Conservation (phyloP, 2,113 vertebrate species). For the Microcebus ravelobensis region DNA sequence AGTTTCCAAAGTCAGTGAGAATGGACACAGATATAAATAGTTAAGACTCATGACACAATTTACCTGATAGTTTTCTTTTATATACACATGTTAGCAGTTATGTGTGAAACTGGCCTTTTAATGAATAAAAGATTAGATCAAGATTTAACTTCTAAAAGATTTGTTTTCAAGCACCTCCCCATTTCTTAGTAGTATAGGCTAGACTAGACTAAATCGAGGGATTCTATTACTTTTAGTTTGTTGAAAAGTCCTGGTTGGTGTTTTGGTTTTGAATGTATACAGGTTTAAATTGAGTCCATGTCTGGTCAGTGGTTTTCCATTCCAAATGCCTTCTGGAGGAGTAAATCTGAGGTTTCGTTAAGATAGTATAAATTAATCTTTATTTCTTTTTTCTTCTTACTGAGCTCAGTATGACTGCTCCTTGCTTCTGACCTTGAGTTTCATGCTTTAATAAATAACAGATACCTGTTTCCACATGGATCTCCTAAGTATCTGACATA, state of each 20-base stretch:
- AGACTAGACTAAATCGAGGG: not conserved
- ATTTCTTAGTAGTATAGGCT: not conserved
- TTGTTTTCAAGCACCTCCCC: not conserved
- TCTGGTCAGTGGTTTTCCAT: not conserved
- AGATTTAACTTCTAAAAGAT: not conserved
- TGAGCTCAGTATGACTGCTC: not conserved
- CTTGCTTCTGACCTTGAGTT: not conserved
- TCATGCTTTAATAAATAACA: not conserved
- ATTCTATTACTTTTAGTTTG: not conserved
- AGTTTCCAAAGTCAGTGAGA: not conserved
- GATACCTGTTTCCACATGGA: not conserved
- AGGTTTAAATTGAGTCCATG: not conserved
- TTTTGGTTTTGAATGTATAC: slow-evolving; percentile 46
- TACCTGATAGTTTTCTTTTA: not conserved
- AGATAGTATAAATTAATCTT: not conserved
- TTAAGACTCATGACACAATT: not conserved
- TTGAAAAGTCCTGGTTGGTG: not conserved
- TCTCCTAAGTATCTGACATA: not conserved
- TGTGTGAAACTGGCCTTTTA: not conserved
- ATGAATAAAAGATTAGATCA: not conserved
- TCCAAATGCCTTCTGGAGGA: not conserved
- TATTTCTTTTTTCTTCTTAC: not conserved
- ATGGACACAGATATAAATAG: not conserved
- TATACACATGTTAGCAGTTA: not conserved
- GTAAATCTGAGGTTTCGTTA: not conserved